Conservation (phyloP, 2,113 vertebrate species). For the Chloroceryle aenea region DNA sequence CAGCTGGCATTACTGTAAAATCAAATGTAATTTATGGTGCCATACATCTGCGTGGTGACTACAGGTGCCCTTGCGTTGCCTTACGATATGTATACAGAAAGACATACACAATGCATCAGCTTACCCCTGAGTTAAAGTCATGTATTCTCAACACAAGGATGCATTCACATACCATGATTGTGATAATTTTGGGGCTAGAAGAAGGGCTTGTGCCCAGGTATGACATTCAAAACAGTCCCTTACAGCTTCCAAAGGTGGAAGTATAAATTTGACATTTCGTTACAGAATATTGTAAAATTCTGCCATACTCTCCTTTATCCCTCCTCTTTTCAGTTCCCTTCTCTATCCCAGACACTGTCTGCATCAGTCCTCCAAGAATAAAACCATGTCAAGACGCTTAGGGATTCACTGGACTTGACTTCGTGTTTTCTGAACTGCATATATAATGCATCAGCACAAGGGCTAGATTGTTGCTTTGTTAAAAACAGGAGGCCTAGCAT, state of each 20-base stretch:
- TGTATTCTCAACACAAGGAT: not conserved
- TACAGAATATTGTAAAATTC: not conserved
- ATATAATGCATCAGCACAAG: not conserved
- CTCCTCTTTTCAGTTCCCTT: not conserved
- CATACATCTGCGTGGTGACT: not conserved
- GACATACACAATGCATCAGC: fast-evolving
- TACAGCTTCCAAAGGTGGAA: not conserved
- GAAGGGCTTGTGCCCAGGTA: not conserved
- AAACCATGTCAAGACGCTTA: not conserved
- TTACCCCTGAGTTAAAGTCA: not conserved
- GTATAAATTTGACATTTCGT: not conserved
- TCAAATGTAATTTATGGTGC: not conserved
- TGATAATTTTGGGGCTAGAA: not conserved
- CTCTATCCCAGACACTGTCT: not conserved
- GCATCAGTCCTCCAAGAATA: not conserved
- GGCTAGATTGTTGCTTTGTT: not conserved
- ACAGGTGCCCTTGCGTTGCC: not conserved
- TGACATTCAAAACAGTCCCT: not conserved
- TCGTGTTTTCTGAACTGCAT: not conserved
- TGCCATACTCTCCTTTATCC: not conserved
- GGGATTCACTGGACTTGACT: not conserved
- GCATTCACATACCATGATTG: not conserved
- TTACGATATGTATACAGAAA: fast-evolving
- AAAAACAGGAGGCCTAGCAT: not conserved
- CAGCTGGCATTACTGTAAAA: not conserved